Conservation (phyloP, 2,797 vertebrate genomes). For the Sebastes alutus region DNA sequence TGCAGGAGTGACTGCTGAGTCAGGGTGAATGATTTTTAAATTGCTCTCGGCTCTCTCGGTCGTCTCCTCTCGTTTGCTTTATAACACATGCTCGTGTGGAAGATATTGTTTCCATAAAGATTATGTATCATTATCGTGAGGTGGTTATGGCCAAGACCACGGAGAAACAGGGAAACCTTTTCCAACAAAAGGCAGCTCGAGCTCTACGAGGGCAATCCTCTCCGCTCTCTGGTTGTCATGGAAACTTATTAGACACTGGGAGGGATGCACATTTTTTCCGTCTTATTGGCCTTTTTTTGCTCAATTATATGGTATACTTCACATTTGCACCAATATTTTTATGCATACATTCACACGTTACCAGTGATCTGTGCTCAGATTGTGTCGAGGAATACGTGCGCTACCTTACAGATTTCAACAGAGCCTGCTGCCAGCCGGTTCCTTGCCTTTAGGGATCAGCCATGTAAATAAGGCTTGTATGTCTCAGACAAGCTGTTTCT, state of each 20-base stretch:
- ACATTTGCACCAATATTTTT: not conserved
- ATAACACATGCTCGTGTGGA: not conserved
- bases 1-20: constrained; percentile 7
- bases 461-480: constrained; percentile 61
- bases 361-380: not conserved
- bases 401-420: constrained; percentile 3
- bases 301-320: not conserved
- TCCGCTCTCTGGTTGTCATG: constrained; percentile 77
- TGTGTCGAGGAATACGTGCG: not conserved
- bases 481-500: constrained; percentile 62
- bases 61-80: not conserved
- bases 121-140: not conserved
- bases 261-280: constrained; percentile 61
- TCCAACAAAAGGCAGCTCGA: constrained; percentile 44
- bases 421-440: constrained; percentile 5
- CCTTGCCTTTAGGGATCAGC: constrained; percentile 30
- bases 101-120: not conserved
- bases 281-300: constrained; percentile 42
- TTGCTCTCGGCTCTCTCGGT: not conserved
- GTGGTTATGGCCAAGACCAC: constrained; percentile 24
- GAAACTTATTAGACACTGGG: constrained; percentile 73
- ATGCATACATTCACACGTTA: not conserved
- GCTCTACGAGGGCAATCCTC: constrained; percentile 66
- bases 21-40: constrained; percentile 7
- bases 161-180: constrained; percentile 61